Evolutionary conservation across 2,113 vertebrate genomes (phyloP), one percentile per base, ranked within the genome.

Genomic region (Anguilla rostrata): DNA sequence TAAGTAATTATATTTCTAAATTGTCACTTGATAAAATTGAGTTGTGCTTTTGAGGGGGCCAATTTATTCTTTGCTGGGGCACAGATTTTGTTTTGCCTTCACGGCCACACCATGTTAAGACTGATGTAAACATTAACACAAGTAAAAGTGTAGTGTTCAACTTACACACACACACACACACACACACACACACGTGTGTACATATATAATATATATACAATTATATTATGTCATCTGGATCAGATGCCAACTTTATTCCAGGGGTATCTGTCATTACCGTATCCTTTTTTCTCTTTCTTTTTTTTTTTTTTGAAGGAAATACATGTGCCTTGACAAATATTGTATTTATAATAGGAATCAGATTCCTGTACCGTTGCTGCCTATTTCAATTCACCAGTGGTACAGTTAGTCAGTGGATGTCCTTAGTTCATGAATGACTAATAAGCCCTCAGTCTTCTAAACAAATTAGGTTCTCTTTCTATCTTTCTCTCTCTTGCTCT

Each of bases 261-360:
- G 71, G 71, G 71, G 9, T 75, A 75, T 75, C 71, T 29, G 71
- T 26, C 71, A 34, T 75, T 75, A 75, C 71, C n/a, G 22, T 75
- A n/a, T 75, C 71, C n/a, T 34, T 75, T 75, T 75, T 34, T 60
- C 18, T 20, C 2, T 60, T 60, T 12, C 1, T 71, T 71, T 71
- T 8, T 4, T 71, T n/a, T 34, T 75, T 75, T 75, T 75, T 75
- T 75, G 5, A 9, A 9, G n/a, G n/a, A 75, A 75, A 75, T 75
- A 75, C 71, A 75, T 75, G 71, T 75, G 71, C 71, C 71, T 75
- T 75, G 71, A 75, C 71, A 75, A 75, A 75, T 75, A 22, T 75
- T 75, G 71, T 75, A 75, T 75, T 75, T 75, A 29, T 66, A 66
- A 66, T 66, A 66, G 60, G 22, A 66, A 75, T 29, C n/a, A 34